Evolutionary conservation across 2,797 vertebrate species (phyloP).

Genomic region (Bradypodion pumilum): DNA sequence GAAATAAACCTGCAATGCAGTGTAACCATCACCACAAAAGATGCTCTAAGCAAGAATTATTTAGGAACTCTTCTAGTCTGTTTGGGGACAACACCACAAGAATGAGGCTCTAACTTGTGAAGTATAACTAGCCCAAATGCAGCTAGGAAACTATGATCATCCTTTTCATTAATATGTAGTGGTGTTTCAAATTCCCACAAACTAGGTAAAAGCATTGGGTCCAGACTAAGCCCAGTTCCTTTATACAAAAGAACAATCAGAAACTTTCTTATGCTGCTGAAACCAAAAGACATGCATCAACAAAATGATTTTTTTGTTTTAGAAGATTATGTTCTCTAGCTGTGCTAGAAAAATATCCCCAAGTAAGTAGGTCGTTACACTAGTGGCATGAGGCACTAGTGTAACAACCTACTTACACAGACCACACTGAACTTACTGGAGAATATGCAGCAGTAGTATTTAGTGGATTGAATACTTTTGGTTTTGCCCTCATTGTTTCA

Average conservation of each 20-base stretch:
- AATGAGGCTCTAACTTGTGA: background rate
- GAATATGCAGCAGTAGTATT: background rate
- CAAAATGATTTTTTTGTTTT: background rate
- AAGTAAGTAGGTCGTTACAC: conserved; percentile 18
- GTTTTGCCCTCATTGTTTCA: background rate
- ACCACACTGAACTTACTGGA: background rate
- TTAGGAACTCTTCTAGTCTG: conserved; percentile 43
- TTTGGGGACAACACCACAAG: background rate
- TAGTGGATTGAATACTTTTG: background rate
- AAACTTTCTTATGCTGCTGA: conserved; percentile 6
- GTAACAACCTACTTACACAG: background rate
- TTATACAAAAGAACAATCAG: conserved; percentile 18
- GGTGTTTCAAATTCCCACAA: conserved; percentile 2
- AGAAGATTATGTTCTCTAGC: conserved; percentile 27
- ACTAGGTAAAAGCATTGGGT: background rate
- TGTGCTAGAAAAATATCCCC: background rate
- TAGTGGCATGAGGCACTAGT: background rate
- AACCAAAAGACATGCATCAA: background rate
- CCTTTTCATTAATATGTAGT: background rate
- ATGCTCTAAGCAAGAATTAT: conserved; percentile 27
- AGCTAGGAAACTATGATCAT: conserved; percentile 11
- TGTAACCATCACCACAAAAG: conserved; percentile 28
- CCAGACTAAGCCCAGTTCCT: conserved; percentile 17
- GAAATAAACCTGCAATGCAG: conserved; percentile 30
- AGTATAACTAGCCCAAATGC: conserved; percentile 7